Base-by-base conservation (phyloP, 92 coral and sea anemone species). In the Palythoa grandiflora region DNA sequence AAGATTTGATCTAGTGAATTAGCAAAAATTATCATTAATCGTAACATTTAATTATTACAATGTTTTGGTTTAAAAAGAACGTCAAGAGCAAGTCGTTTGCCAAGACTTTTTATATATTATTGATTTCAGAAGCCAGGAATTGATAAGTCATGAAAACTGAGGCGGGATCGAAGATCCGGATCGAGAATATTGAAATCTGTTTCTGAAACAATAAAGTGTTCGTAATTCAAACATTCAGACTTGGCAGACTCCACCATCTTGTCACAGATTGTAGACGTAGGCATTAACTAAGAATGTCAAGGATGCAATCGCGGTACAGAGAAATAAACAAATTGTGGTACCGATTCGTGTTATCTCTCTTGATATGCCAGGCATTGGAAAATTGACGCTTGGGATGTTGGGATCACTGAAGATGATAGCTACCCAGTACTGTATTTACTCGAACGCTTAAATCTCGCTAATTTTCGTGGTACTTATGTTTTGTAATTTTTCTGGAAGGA, bases 281-380 rank as follows among this genome's bases (percentile, higher is more conserved):
- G 16, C 73, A 47, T 21, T 52, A 65, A 57, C 70, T 55, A 50
- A 35, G 28, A 48, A 37, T 54, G 68, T 36, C 71, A 17, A 59
- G 5, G 4, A 21, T 65, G n/a, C 71, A 63, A 68, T 9, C 50
- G 21, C 59, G 86, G 86, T 81, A 63, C 86, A 81, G 50, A 65
- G 44, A 66, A 81, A 66, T 81, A 81, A 66, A 81, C 35, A 3
- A 17, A 81, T 59, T 40, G 21, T 81, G 86, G 86, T 81, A 68
- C 86, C 86, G 75, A 71, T 12, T 15, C 38, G 12, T 10, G 63
- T 77, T 19, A 37, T 37, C 80, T 9, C 35, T 1, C 55, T 73
- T 73, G 0, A 7, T 44, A 48, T 77, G 48, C 28, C 28, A 28
- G 28, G 38, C 7, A 21, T 50, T 76, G 38, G 59, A 1, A 68